A percentile compares a stretch with the other conserved stretches of the same genome.
These are phyloP conservation scores for Mya arenaria DNA, from an alignment of 1,140 invertebrate genomes.

Conservation along the genomic window DNA sequence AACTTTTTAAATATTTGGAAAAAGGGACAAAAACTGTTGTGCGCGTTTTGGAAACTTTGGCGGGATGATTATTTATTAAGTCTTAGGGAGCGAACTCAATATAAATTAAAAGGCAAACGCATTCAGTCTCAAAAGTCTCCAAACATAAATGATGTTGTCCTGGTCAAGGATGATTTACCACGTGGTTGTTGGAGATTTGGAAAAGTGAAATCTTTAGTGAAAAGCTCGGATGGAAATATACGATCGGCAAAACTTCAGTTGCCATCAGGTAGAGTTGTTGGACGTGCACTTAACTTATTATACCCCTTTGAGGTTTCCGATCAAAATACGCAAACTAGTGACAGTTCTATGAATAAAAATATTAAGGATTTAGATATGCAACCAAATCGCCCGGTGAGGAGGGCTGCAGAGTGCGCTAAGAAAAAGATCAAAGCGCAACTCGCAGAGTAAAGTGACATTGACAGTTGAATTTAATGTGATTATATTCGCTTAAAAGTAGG, in stretches of 20 bases:
- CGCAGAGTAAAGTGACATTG: too few relatives aligned
- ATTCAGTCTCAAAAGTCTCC: not conserved
- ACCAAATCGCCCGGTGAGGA: too few relatives aligned
- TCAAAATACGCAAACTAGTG: too few relatives aligned
- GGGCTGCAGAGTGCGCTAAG: too few relatives aligned
- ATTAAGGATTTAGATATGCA: too few relatives aligned
- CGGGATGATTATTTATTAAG: slow-evolving; percentile 38
- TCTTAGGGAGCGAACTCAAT: slow-evolving; percentile 8
- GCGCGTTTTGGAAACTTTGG: slow-evolving; percentile 24
- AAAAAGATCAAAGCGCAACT: too few relatives aligned
- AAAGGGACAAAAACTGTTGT: slow-evolving; percentile 10
- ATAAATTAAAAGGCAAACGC: slow-evolving; percentile 5
- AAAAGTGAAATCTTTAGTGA: not conserved
- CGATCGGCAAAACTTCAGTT: slow-evolving; percentile 20
- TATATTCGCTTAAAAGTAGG: too few relatives aligned
- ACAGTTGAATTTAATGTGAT: too few relatives aligned
- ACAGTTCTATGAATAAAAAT: too few relatives aligned
- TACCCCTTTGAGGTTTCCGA: not conserved
- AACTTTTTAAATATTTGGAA: slow-evolving; percentile 4
- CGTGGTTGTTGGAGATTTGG: slow-evolving; percentile 30
- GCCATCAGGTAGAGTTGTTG: not conserved
- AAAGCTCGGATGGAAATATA: slow-evolving; percentile 20
- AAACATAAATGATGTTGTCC: slow-evolving; percentile 22
- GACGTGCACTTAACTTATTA: slow-evolving; percentile 16
- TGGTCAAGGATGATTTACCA: slow-evolving; percentile 18